These are phyloP conservation scores for Illadopsis cleaveri DNA, from an alignment of 2,113 vertebrate genomes.

Conservation along the genomic window DNA sequence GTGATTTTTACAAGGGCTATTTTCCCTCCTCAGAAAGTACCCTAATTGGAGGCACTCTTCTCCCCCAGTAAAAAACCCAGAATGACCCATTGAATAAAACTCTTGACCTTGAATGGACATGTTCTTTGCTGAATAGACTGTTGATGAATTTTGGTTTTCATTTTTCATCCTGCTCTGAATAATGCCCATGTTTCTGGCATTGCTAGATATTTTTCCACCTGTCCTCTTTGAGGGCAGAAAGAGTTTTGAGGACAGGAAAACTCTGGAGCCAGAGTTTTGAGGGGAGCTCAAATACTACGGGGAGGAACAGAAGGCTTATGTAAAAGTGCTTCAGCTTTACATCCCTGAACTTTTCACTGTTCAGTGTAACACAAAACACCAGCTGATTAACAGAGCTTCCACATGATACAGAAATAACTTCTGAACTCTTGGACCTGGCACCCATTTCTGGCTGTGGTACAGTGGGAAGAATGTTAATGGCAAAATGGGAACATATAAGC, in stretches of 20 bases:
- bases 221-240: background rate
- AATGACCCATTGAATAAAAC: background rate
- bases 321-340: background rate
- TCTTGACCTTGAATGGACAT: background rate
- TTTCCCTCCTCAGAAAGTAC: background rate
- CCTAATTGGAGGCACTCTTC: background rate
- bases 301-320: background rate
- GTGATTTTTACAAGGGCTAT: background rate
- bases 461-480: conserved; percentile 35
- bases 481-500: conserved; percentile 7
- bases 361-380: background rate
- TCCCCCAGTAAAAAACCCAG: accelerated
- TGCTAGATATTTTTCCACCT: background rate
- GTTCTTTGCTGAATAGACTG: background rate
- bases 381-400: background rate
- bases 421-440: conserved; percentile 13
- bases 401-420: conserved; percentile 3
- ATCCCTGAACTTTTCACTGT: background rate
- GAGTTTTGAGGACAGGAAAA: background rate
- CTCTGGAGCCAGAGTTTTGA: background rate
- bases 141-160: background rate
- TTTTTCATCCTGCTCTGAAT: background rate
- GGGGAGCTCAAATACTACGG: background rate
- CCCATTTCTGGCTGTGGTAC: background rate
- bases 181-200: background rate